Conservation (phyloP, 2,797 vertebrate species). For the Lithobates sylvaticus region DNA sequence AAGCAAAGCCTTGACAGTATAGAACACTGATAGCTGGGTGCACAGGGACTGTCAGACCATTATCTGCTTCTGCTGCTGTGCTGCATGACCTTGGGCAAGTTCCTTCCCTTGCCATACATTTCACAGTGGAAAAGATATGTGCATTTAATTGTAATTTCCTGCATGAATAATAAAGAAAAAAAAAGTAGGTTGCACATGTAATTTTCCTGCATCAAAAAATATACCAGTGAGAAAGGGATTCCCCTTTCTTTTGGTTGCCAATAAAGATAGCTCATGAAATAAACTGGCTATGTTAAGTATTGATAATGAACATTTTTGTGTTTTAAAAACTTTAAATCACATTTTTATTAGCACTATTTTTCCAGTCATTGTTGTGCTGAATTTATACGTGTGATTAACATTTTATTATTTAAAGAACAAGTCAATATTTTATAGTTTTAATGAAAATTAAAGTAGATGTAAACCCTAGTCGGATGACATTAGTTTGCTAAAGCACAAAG, state of each 20-base stretch:
- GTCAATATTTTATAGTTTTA: too few relatives aligned
- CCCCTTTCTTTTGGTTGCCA: neutral
- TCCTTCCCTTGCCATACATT: constrained; percentile 39
- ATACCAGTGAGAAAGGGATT: constrained; percentile 9
- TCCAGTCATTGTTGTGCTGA: too few relatives aligned
- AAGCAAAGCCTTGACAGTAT: neutral
- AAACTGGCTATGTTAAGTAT: too few relatives aligned
- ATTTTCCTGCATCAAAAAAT: constrained; percentile 27
- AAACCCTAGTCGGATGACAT: too few relatives aligned
- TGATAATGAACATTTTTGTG: too few relatives aligned
- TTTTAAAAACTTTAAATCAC: too few relatives aligned
- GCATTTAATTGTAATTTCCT: constrained; percentile 48
- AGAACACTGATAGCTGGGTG: neutral
- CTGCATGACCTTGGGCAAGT: constrained; percentile 39
- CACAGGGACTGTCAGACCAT: constrained; percentile 6
- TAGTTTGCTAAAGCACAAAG: too few relatives aligned
- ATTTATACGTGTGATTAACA: too few relatives aligned
- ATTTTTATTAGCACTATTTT: too few relatives aligned
- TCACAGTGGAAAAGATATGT: constrained; percentile 40
- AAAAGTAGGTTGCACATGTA: neutral
- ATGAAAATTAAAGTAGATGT: too few relatives aligned
- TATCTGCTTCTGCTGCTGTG: constrained; percentile 30
- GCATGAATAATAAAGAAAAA: constrained; percentile 33
- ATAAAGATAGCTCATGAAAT: neutral
- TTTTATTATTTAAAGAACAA: too few relatives aligned